phyloP scores from a whole-genome alignment of 2,113 vertebrate genomes.

The Acrocephalus arundinaceus region DNA sequence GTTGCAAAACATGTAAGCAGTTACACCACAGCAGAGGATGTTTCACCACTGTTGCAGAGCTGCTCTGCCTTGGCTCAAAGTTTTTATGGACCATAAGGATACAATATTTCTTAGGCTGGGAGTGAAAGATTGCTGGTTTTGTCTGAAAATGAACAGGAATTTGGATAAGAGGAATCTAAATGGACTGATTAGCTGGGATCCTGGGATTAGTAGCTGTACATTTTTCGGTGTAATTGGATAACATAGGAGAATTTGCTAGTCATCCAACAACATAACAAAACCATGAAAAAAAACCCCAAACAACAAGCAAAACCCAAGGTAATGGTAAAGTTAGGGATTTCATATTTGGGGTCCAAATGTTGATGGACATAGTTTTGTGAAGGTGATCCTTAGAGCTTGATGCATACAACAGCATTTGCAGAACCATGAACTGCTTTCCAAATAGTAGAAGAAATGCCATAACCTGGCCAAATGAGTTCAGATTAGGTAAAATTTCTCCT shows the following conservation, averaged over 20 bases:
- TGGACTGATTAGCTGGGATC: background rate
- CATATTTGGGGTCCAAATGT: background rate
- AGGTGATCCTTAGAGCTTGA: background rate
- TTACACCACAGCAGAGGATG: background rate
- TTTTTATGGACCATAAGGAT: background rate
- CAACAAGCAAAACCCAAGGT: background rate
- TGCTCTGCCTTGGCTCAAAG: background rate
- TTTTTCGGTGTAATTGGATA: background rate
- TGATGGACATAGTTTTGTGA: background rate
- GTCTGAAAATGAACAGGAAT: background rate
- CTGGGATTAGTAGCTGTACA: background rate
- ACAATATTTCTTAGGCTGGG: background rate
- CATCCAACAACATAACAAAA: background rate
- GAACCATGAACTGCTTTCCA: background rate
- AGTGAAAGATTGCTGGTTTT: background rate
- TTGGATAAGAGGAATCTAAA: background rate
- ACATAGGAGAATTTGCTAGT: background rate
- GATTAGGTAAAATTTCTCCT: background rate
- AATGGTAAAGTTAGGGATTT: background rate
- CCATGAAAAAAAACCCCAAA: background rate
- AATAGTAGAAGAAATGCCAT: background rate
- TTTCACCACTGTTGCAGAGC: background rate
- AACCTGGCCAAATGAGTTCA: background rate
- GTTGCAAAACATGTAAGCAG: background rate
- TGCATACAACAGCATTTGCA: background rate